A percentile compares a stretch with the other conserved stretches of the same genome.
Conservation (phyloP, 2,888 invertebrate genomes). For the Phortica okadai region DNA sequence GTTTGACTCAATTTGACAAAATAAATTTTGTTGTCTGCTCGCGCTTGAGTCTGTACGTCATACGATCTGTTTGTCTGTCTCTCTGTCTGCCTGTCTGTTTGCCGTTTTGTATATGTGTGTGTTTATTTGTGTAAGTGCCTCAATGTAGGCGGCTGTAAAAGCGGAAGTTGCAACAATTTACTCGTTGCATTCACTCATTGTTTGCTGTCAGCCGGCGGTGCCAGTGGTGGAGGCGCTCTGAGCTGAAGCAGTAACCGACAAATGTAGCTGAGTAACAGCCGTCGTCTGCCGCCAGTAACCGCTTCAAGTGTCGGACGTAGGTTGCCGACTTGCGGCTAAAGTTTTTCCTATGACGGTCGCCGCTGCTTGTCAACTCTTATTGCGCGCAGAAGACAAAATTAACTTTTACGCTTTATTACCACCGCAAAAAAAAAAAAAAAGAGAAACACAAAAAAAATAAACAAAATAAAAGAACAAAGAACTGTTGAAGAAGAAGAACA, state of each 20-base stretch:
- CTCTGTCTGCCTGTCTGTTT: neutral
- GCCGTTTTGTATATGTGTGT: neutral
- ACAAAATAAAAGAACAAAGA: neutral
- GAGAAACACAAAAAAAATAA: constrained; percentile 53
- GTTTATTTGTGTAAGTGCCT: no score
- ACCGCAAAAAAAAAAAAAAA: constrained; percentile 32
- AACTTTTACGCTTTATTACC: constrained; percentile 67
- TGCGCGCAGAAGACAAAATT: constrained; percentile 55
- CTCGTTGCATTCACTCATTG: constrained; percentile 23
- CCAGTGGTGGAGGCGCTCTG: no score
- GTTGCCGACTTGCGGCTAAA: constrained; percentile 31
- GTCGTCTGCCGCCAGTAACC: neutral
- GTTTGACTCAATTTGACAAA: constrained; percentile 41
- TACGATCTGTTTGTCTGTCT: neutral
- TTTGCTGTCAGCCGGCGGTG: neutral
- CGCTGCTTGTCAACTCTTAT: constrained; percentile 45
- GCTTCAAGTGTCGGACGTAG: constrained; percentile 24
- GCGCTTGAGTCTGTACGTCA: constrained; percentile 4
- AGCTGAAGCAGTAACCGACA: no score
- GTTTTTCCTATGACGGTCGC: constrained; percentile 43
- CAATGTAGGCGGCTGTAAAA: neutral
- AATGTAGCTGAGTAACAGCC: neutral
- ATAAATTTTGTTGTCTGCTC: constrained; percentile 28
- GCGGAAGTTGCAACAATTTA: constrained; percentile 29
- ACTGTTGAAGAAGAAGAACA: neutral